Percentiles rank a stretch among this genome's conserved stretches.
phyloP scores from a whole-genome alignment of 2,113 vertebrate species.

The Ondatra zibethicus region DNA sequence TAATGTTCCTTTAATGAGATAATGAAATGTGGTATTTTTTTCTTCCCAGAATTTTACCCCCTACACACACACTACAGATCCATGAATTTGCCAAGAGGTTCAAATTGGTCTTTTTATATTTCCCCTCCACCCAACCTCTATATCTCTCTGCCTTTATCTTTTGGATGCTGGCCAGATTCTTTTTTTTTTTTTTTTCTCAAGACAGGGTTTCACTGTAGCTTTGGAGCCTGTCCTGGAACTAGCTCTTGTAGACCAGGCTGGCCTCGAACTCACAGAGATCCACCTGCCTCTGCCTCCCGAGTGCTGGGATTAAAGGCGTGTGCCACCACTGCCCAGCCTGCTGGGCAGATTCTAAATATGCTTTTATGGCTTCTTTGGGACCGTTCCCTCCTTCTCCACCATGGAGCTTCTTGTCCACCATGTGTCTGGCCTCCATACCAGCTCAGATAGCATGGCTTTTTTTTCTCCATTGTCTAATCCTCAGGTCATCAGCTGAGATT shows the following conservation, averaged over 20 bases:
- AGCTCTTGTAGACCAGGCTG: no score
- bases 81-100: not conserved
- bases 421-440: not conserved
- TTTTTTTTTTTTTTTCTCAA: no score
- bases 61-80: not conserved
- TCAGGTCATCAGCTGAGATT: not conserved
- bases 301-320: no score
- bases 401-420: not conserved
- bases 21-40: not conserved
- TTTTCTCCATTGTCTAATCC: not conserved
- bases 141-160: not conserved
- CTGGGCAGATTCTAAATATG: not conserved
- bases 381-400: not conserved
- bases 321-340: no score
- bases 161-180: not conserved
- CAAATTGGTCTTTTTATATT: not conserved
- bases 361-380: not conserved
- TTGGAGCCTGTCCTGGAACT: no score
- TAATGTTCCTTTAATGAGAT: not conserved
- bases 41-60: not conserved
- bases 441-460: not conserved
- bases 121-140: no score
- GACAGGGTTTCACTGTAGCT: no score
- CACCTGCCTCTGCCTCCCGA: no score
- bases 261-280: no score